These are phyloP conservation scores for Thamnophis elegans DNA, from an alignment of 2,797 vertebrate species.

Conservation along the genomic window DNA sequence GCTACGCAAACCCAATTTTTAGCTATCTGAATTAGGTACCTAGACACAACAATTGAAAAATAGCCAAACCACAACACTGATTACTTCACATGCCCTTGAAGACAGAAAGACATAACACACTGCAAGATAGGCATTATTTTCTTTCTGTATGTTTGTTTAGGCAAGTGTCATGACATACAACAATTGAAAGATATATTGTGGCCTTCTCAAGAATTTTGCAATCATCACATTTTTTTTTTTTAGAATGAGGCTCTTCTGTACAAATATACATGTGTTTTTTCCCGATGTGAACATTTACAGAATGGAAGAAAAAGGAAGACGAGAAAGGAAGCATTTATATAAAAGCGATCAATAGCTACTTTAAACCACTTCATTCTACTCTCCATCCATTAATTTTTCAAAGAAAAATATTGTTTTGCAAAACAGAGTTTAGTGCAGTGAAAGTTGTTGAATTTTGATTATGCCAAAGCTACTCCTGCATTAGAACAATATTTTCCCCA, in stretches of 20 bases:
- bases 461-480: background rate
- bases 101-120: background rate
- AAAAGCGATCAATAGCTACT: background rate
- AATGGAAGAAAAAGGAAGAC: background rate
- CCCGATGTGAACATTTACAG: background rate
- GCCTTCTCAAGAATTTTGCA: background rate
- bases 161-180: background rate
- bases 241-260: background rate
- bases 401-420: too few species aligned
- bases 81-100: background rate
- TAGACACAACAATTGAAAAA: background rate
- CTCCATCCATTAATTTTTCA: too few species aligned
- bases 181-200: background rate
- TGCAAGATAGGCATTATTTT: background rate
- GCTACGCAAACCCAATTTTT: background rate
- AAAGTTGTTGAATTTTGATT: background rate
- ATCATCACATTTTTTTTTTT: background rate
- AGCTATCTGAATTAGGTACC: background rate
- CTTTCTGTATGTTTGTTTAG: background rate
- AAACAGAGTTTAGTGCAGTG: background rate
- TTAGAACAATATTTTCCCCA: background rate
- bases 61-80: background rate
- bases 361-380: background rate
- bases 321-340: background rate
- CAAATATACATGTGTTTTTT: background rate